Evolutionary conservation across 1,140 invertebrate species (phyloP).

Genomic region (Charaxes varanes): DNA sequence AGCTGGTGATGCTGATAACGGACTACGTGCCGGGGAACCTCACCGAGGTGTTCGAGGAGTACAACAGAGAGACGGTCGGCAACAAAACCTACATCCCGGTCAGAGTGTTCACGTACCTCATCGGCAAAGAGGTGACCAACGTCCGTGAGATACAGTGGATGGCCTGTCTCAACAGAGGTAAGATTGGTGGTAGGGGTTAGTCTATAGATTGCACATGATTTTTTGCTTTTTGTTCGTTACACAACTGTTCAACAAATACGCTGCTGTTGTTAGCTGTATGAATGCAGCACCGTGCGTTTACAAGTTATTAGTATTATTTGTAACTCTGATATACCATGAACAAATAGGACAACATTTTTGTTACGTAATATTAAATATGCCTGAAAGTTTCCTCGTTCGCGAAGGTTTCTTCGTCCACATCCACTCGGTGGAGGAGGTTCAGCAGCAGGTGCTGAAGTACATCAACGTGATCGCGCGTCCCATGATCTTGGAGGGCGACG

Average conservation of each 20-base stretch:
- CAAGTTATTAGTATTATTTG: no score
- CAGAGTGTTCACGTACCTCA: conserved; percentile 96
- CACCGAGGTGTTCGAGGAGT: conserved; percentile 89
- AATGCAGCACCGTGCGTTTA: no score
- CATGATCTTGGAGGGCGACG: conserved; percentile 83
- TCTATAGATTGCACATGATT: no score
- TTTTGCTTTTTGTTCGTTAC: no score
- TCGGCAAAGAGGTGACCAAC: conserved; percentile 96
- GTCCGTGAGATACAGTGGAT: conserved; percentile 94
- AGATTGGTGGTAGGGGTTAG: no score
- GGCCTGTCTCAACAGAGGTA: conserved; percentile 95
- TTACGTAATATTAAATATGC: background rate
- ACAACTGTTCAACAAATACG: no score
- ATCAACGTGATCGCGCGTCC: conserved; percentile 92
- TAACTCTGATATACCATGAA: no score
- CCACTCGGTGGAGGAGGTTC: conserved; percentile 92
- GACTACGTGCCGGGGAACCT: conserved; percentile 96
- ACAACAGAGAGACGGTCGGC: conserved; percentile 84
- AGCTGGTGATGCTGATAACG: conserved; percentile 98
- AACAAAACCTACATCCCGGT: conserved; percentile 81
- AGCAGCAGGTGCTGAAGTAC: conserved; percentile 94
- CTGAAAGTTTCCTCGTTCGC: background rate
- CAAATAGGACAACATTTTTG: no score
- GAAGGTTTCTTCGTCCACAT: conserved; percentile 92
- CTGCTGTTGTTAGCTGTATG: no score